phyloP scores from a whole-genome alignment of 2,113 vertebrate species.

The Pithys albifrons region DNA sequence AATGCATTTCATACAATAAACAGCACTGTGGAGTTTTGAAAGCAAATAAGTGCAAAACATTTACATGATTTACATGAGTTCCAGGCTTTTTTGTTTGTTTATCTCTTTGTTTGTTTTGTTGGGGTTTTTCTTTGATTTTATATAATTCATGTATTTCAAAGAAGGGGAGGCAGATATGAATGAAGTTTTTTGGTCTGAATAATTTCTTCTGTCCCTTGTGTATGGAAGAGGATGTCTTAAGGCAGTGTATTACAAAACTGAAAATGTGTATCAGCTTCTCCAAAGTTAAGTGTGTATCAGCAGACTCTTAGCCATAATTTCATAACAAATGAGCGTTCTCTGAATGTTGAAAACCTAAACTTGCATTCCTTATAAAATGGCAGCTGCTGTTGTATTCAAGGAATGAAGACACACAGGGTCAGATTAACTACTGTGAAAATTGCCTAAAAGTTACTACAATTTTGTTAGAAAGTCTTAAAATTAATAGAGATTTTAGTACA shows the following conservation, averaged over 20 bases:
- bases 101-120: not conserved
- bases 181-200: not conserved
- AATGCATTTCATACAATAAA: slow-evolving; percentile 14
- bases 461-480: slow-evolving; percentile 11
- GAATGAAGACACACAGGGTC: not conserved
- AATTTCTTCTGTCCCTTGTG: not conserved
- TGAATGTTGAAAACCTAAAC: not conserved
- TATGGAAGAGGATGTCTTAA: not conserved
- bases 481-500: not conserved
- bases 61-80: not conserved
- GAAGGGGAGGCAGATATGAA: not conserved
- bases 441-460: not conserved
- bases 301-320: not conserved
- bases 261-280: not conserved
- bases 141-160: not conserved
- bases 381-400: not conserved
- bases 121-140: not conserved
- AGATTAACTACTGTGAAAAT: not conserved
- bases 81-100: not conserved
- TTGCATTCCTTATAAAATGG: not conserved
- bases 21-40: not conserved
- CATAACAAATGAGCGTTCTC: not conserved
- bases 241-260: not conserved
- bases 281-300: not conserved
- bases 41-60: slow-evolving; percentile 14